These are phyloP conservation scores for Phataginus tetradactyla DNA, from an alignment of 2,797 vertebrate genomes.

Conservation along the genomic window DNA sequence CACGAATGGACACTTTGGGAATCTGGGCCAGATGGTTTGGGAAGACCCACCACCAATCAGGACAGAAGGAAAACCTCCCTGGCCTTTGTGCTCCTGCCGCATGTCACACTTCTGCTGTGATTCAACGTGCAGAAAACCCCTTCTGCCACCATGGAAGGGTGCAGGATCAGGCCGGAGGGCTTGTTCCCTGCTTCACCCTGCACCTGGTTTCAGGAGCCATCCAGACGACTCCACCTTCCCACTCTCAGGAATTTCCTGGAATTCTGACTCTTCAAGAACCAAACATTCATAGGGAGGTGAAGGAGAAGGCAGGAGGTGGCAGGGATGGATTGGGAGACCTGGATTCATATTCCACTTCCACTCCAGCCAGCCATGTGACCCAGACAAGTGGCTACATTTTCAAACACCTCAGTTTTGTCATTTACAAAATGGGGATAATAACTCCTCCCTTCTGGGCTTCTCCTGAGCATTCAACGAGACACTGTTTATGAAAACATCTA, in stretches of 20 bases:
- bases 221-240: background rate
- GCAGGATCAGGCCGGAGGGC: background rate
- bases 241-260: background rate
- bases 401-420: background rate
- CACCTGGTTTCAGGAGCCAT: background rate
- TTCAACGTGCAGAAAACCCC: constrained; percentile 63
- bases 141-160: background rate
- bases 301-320: background rate
- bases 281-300: background rate
- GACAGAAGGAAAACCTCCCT: constrained; percentile 44
- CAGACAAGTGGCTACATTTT: background rate
- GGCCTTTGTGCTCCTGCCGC: constrained; percentile 44
- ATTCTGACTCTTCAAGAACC: background rate
- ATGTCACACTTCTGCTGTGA: constrained; percentile 60
- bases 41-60: constrained; percentile 65
- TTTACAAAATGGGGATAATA: background rate
- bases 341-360: background rate
- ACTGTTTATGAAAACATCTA: background rate
- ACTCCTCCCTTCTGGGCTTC: background rate
- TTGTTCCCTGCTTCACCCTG: background rate
- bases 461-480: background rate
- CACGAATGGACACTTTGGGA: constrained; percentile 51
- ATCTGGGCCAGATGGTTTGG: constrained; percentile 80
- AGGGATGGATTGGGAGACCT: background rate
- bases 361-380: background rate